Evolutionary conservation across 1,140 invertebrate genomes (phyloP).

Genomic region (Lasioglossum baleicum): DNA sequence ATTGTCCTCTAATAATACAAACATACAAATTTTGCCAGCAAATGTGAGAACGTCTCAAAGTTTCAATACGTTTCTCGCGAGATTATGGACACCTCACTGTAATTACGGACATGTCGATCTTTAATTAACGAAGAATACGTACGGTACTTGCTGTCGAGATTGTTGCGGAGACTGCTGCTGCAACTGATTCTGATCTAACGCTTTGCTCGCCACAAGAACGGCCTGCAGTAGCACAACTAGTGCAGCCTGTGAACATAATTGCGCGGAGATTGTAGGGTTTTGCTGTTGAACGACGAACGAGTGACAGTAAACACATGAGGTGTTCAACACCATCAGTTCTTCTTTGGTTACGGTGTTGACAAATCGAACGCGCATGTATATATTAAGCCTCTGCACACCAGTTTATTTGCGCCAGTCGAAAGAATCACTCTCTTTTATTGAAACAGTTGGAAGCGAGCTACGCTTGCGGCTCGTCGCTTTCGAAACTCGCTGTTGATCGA

Average conservation of each 20-base stretch:
- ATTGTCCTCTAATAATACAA: too few relatives aligned
- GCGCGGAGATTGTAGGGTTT: neutral
- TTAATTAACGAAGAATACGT: slow-evolving; percentile 50
- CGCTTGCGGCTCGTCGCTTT: slow-evolving; percentile 40
- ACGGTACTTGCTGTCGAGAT: slow-evolving; percentile 70
- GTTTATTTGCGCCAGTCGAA: neutral
- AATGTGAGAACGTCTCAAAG: too few relatives aligned
- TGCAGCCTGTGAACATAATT: slow-evolving; percentile 71
- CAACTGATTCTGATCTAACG: slow-evolving; percentile 73
- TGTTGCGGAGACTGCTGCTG: slow-evolving; percentile 56
- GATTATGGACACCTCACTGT: too few relatives aligned
- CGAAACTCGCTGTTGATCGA: slow-evolving; percentile 37
- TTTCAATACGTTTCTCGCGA: too few relatives aligned
- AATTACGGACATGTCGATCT: too few relatives aligned
- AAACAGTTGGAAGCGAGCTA: neutral
- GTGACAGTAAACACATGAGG: too few relatives aligned
- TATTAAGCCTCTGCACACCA: neutral
- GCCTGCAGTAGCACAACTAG: slow-evolving; percentile 77
- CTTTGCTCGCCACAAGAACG: slow-evolving; percentile 76
- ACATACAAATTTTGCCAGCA: too few relatives aligned
- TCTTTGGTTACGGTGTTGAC: too few relatives aligned
- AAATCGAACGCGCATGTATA: neutral
- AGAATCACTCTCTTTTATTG: slow-evolving; percentile 8
- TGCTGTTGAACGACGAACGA: neutral
- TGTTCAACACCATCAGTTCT: too few relatives aligned